These are phyloP conservation scores for Leptopilina clavipes DNA, from an alignment of 1,140 invertebrate genomes.

Conservation along the genomic window DNA sequence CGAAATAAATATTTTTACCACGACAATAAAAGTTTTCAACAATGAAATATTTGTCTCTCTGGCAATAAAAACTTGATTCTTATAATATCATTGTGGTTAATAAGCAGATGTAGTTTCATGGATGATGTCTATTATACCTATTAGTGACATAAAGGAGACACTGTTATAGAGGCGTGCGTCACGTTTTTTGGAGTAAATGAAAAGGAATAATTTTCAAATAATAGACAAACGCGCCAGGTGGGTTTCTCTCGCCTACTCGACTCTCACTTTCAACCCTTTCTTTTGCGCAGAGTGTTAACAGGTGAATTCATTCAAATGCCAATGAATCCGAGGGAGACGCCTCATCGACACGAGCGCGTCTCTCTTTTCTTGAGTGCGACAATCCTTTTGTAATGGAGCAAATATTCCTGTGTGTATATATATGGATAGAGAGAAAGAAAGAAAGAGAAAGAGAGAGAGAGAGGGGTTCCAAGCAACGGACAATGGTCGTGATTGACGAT, in stretches of 20 bases:
- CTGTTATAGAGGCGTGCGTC: not conserved
- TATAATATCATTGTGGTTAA: no score
- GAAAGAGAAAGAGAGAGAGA: not conserved
- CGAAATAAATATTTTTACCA: no score
- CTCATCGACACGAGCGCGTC: constrained; percentile 54
- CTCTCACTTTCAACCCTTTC: constrained; percentile 41
- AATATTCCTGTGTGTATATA: constrained; percentile 43
- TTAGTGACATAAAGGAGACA: not conserved
- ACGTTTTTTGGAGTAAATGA: not conserved
- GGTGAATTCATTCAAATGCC: constrained; percentile 61
- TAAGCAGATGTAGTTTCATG: no score
- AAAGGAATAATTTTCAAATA: constrained; percentile 20
- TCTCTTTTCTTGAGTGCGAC: constrained; percentile 51
- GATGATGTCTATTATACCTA: no score
- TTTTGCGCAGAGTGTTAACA: constrained; percentile 34
- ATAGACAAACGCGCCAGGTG: not conserved
- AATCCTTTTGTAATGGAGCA: constrained; percentile 46
- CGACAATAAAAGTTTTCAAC: no score
- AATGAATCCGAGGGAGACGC: constrained; percentile 55
- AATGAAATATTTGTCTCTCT: no score
- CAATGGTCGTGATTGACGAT: constrained; percentile 47
- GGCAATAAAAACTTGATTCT: no score
- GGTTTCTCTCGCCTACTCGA: constrained; percentile 30
- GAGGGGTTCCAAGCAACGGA: constrained; percentile 13
- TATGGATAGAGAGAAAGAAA: no score